Conservation (phyloP, 1,140 invertebrate genomes). For the Drosophila paulistorum region DNA sequence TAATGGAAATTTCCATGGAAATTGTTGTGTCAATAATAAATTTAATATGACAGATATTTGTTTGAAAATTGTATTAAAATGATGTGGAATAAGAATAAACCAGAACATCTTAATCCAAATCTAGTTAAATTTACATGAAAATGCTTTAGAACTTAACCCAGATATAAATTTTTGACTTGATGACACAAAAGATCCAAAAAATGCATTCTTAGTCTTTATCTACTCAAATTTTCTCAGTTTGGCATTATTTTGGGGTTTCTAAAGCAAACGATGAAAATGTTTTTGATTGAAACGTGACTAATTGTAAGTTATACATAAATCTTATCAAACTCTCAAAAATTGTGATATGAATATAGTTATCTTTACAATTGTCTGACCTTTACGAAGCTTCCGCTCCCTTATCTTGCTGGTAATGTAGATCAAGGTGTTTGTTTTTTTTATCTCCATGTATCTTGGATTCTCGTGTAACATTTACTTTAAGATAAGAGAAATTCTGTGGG, state of each 20-base stretch:
- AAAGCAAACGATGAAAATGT: background rate
- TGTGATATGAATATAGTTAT: conserved; percentile 7
- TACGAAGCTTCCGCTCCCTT: background rate
- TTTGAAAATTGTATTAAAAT: too few species aligned
- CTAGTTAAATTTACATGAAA: background rate
- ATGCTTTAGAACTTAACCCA: background rate
- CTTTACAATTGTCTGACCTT: conserved; percentile 40
- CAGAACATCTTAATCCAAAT: too few species aligned
- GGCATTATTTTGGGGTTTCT: too few species aligned
- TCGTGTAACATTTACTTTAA: background rate
- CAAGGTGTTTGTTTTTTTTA: conserved; percentile 27
- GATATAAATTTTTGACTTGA: too few species aligned
- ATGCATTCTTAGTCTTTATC: background rate
- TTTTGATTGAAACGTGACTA: conserved; percentile 4
- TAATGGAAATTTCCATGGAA: background rate
- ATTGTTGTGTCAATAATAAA: background rate
- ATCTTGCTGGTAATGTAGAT: conserved; percentile 36
- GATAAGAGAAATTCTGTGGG: conserved; percentile 28
- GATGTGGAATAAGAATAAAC: too few species aligned
- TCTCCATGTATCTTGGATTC: conserved; percentile 38
- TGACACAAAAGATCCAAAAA: too few species aligned
- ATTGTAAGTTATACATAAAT: background rate
- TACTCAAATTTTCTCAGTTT: background rate
- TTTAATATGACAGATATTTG: background rate
- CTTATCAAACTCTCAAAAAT: background rate